Evolutionary conservation across 2,888 invertebrate genomes (phyloP).

Genomic region (Desoria tigrina): DNA sequence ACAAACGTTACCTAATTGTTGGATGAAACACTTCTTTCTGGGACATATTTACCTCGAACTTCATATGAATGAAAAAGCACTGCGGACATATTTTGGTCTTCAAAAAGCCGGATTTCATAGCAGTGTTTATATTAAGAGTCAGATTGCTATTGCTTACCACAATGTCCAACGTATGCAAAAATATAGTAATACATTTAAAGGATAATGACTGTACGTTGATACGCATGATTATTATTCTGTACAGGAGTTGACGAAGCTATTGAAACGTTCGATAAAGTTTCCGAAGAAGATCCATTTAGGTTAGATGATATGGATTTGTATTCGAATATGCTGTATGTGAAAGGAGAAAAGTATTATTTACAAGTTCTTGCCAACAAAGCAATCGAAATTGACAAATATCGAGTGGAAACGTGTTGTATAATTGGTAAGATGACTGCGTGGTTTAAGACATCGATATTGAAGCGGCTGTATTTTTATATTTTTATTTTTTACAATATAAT

Average conservation of each 20-base stretch:
- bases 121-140: constrained; percentile 85
- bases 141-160: constrained; percentile 89
- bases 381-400: constrained; percentile 91
- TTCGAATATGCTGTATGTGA: constrained; percentile 92
- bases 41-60: constrained; percentile 87
- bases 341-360: constrained; percentile 86
- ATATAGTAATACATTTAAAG: neutral
- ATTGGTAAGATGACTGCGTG: constrained; percentile 68
- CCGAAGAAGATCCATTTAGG: constrained; percentile 85
- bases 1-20: constrained; percentile 71
- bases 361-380: constrained; percentile 91
- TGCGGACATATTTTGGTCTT: constrained; percentile 77
- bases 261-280: constrained; percentile 77
- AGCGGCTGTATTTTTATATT: neutral
- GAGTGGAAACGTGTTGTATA: constrained; percentile 96
- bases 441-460: neutral
- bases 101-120: constrained; percentile 78
- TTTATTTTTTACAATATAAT: constrained; percentile 10
- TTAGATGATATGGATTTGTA: constrained; percentile 95
- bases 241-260: constrained; percentile 87
- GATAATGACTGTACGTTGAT: too few species aligned
- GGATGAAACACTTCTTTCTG: constrained; percentile 91
- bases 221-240: constrained; percentile 54
- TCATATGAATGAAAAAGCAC: constrained; percentile 77
- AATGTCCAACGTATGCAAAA: constrained; percentile 74